A percentile compares a stretch with the other conserved stretches of the same genome.
Conservation (phyloP, 2,797 vertebrate species). For the Gymnodraco acuticeps region DNA sequence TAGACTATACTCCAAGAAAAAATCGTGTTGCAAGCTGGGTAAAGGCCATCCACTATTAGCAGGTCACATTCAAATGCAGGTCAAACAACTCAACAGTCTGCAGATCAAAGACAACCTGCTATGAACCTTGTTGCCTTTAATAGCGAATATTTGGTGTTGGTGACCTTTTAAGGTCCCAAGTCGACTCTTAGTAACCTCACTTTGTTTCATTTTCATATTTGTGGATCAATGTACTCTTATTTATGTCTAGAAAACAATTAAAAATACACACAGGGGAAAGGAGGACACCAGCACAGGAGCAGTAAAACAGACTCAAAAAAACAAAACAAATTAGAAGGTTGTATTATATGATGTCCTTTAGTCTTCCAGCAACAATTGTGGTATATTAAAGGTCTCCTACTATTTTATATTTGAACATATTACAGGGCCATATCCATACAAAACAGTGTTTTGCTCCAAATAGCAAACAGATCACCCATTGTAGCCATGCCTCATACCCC, state of each 20-base stretch:
- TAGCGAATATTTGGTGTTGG: too few species aligned
- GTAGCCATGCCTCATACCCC: too few species aligned
- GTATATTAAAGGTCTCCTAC: background rate
- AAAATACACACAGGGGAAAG: background rate
- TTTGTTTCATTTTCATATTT: background rate
- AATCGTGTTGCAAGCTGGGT: slow-evolving; percentile 13
- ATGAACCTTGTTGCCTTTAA: slow-evolving; percentile 25
- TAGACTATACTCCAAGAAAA: slow-evolving; percentile 22
- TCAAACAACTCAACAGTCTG: too few species aligned
- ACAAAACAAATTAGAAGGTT: background rate
- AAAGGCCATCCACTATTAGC: slow-evolving; percentile 25
- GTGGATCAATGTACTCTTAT: background rate
- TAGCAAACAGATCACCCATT: too few species aligned
- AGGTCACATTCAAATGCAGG: slow-evolving; percentile 17
- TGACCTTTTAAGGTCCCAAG: too few species aligned
- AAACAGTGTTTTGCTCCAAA: too few species aligned
- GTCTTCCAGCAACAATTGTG: background rate
- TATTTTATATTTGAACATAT: too few species aligned
- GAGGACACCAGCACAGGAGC: background rate
- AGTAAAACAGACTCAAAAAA: background rate
- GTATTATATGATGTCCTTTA: background rate
- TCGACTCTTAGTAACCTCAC: background rate
- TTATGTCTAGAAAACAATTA: background rate
- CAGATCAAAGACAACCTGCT: background rate
- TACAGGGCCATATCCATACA: too few species aligned